Evolutionary conservation across 2,797 vertebrate species (phyloP), one percentile per base, ranked within the genome.

Genomic region (Urosaurus nigricauda): DNA sequence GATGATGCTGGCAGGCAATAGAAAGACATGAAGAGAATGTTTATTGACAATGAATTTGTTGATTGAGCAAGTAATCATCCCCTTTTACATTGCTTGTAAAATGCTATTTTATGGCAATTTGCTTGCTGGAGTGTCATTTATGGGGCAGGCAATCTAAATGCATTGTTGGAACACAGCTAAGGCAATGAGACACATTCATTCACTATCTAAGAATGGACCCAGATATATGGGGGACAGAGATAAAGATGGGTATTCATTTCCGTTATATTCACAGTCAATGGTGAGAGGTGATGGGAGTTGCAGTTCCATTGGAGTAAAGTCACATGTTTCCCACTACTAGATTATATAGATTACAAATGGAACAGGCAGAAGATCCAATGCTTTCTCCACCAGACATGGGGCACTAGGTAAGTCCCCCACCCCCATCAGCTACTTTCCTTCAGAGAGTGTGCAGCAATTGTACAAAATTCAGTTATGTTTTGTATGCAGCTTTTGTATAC

Each of bases 1-100:
- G 94, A 89, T 92, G 92, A 93, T 88, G 94, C 91, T 94, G 94
- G 96, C 96, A 96, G 89, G 90, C 94, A 88, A 94, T 94, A 68
- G 88, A 89, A 68, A 88, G 84, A 83, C 92, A 7, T 84, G 91
- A 94, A 95, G 95, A 94, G 93, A 96, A 95, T 94, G 95, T 94
- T 94, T 91, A 95, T 94, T 93, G 95, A 94, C 95, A 96, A 93
- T 90, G 93, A 96, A 95, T 93, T 92, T 94, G 95, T 95, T 96
- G 95, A 96, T 94, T 94, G 92, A 95, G 94, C 94, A 96, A 96
- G 94, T 87, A 92, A 96, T 93, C 94, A 93, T 91, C 94, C 90
- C 94, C 90, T 94, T 92, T 95, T 90, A 91, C 4, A 3, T 89
- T 91, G 88, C 92, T 91, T 94, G 90, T 93, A 92, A 95, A 92